Conservation (phyloP, 2,888 invertebrate genomes). For the Xylota segnis region DNA sequence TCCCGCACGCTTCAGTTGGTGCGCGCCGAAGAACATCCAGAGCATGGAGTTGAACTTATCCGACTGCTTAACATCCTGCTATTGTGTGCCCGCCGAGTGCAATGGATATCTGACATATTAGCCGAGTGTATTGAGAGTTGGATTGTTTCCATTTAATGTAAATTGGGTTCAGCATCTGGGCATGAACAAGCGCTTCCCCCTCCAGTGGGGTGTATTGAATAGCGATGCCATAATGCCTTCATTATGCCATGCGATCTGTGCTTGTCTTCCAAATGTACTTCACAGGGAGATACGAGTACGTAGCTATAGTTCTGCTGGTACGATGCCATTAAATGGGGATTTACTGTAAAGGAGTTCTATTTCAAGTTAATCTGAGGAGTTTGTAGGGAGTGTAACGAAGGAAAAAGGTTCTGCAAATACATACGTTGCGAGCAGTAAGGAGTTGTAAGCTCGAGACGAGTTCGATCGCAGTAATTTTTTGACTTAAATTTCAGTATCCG, state of each 20-base stretch:
- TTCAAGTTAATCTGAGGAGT: background rate
- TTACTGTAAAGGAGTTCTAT: conserved; percentile 2
- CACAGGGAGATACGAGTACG: too few species aligned
- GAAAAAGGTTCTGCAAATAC: too few species aligned
- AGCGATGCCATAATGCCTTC: conserved; percentile 35
- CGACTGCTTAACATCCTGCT: conserved; percentile 67
- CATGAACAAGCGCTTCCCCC: conserved; percentile 51
- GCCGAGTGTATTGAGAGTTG: conserved; percentile 50
- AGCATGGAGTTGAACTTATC: conserved; percentile 65
- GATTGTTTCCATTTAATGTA: conserved; percentile 70
- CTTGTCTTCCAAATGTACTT: conserved; percentile 28
- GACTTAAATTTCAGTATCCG: too few species aligned
- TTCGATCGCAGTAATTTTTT: too few species aligned
- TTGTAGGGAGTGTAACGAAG: background rate
- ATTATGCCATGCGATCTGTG: conserved; percentile 16
- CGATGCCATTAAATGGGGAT: conserved; percentile 4
- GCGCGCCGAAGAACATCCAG: conserved; percentile 43
- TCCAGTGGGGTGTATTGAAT: conserved; percentile 36
- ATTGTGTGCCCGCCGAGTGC: conserved; percentile 59
- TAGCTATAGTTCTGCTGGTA: background rate
- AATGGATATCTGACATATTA: conserved; percentile 74
- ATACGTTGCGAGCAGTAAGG: too few species aligned
- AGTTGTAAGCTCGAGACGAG: too few species aligned
- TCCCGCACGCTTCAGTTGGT: conserved; percentile 34
- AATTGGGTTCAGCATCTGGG: conserved; percentile 65